phyloP scores from a whole-genome alignment of 2,113 vertebrate species.

The Axis porcinus region DNA sequence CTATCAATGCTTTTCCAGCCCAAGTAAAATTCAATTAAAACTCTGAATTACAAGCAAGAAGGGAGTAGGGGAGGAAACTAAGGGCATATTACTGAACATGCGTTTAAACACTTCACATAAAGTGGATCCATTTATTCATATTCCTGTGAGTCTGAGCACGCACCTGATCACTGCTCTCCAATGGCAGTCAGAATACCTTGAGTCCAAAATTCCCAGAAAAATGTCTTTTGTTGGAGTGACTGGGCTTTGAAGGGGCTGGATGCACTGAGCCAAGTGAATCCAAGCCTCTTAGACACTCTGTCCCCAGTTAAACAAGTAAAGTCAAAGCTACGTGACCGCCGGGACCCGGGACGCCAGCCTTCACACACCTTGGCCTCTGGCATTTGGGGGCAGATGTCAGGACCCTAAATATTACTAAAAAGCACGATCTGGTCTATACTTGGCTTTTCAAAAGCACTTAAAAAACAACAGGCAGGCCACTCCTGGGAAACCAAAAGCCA shows the following conservation, averaged over 20 bases:
- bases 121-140: not conserved
- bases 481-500: not conserved
- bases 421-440: not conserved
- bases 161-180: not conserved
- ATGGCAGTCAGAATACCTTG: not conserved
- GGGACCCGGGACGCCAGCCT: not conserved
- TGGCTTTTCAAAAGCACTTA: not conserved
- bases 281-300: not conserved
- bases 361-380: not conserved
- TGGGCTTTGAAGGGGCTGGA: not conserved
- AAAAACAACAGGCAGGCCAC: not conserved
- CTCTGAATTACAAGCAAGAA: not conserved
- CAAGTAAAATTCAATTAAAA: conserved; percentile 21
- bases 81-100: not conserved
- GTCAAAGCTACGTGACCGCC: not conserved
- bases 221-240: not conserved
- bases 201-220: conserved; percentile 8
- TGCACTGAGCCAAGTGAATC: not conserved
- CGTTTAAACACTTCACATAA: not conserved
- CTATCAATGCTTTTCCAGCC: not conserved
- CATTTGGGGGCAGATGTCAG: not conserved
- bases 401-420: not conserved
- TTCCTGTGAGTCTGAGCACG: not conserved
- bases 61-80: not conserved
- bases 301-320: not conserved